A percentile compares a stretch with the other conserved stretches of the same genome.
These are phyloP conservation scores for Caenorhabditis afra DNA, from an alignment of 2,888 invertebrate species.

Conservation along the genomic window DNA sequence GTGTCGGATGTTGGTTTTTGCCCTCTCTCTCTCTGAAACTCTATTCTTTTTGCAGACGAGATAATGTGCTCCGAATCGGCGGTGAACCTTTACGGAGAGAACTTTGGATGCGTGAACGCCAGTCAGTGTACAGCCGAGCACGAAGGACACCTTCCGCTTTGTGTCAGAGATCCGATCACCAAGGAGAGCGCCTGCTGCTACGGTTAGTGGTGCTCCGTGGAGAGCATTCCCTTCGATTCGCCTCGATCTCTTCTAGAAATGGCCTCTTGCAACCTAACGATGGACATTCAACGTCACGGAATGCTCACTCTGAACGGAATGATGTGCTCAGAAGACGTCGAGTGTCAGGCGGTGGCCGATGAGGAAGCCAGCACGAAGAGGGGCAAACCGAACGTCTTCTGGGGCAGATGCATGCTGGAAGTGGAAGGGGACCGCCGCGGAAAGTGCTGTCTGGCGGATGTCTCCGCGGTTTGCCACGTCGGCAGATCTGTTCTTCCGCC, in stretches of 20 bases:
- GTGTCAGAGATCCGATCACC: conserved; percentile 1
- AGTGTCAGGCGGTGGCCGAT: conserved; percentile 28
- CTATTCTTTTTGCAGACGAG: conserved; percentile 13
- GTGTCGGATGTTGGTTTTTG: conserved; percentile 15
- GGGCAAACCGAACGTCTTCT: conserved; percentile 1
- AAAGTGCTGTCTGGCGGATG: conserved; percentile 19
- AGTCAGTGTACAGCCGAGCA: background rate
- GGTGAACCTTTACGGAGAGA: background rate
- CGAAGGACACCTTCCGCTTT: background rate
- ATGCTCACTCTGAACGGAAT: background rate
- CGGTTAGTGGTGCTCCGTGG: background rate
- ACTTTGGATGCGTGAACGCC: conserved; percentile 12
- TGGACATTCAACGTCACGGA: background rate
- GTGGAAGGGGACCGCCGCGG: background rate
- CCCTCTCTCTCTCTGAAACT: no score
- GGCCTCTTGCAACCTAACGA: background rate
- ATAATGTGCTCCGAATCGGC: conserved; percentile 17
- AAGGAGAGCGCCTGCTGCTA: conserved; percentile 6
- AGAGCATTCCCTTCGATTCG: background rate
- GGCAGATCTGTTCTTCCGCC: conserved; percentile 8
- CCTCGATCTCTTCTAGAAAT: conserved; percentile 25
- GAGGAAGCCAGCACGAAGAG: background rate
- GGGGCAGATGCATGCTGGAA: conserved; percentile 20
- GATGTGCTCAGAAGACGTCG: conserved; percentile 7
- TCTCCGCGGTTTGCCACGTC: conserved; percentile 5